These are phyloP conservation scores for Ophonus ardosiacus DNA, from an alignment of 2,888 invertebrate species.

Conservation along the genomic window DNA sequence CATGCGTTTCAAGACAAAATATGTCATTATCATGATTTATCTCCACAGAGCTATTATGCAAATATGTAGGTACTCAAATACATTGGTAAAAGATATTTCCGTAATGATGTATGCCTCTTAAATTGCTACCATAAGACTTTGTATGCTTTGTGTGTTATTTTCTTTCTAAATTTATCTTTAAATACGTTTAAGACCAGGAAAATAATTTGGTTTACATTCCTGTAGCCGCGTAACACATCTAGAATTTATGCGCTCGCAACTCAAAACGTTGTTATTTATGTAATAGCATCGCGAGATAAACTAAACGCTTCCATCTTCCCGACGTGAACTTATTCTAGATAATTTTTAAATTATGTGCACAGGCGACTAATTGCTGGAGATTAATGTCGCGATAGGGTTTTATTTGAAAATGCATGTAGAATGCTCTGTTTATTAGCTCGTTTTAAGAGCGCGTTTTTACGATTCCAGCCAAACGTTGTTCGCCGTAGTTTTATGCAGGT, in stretches of 20 bases:
- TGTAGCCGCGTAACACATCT: background rate
- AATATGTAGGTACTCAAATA: background rate
- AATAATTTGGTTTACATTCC: constrained; percentile 18
- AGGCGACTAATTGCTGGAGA: constrained; percentile 55
- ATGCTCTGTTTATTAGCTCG: constrained; percentile 54
- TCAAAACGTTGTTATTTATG: constrained; percentile 55
- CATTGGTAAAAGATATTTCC: background rate
- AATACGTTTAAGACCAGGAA: constrained; percentile 2
- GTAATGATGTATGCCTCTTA: background rate
- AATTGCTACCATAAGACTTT: background rate
- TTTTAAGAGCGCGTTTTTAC: constrained; percentile 49
- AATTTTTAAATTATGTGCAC: constrained; percentile 59
- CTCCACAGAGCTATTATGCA: no score
- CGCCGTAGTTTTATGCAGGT: constrained; percentile 31
- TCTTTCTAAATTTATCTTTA: constrained; percentile 5
- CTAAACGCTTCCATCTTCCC: constrained; percentile 46
- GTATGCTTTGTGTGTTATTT: background rate
- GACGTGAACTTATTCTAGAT: constrained; percentile 52
- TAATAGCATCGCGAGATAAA: constrained; percentile 51
- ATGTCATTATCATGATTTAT: no score
- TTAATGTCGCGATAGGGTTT: constrained; percentile 54
- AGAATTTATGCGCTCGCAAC: constrained; percentile 26
- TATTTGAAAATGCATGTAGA: constrained; percentile 59
- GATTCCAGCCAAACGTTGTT: constrained; percentile 34
- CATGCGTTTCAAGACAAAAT: no score